Evolutionary conservation across 2,797 vertebrate species (phyloP), one percentile per base, ranked within the genome.

Genomic region (Atherinosoma microstoma): DNA sequence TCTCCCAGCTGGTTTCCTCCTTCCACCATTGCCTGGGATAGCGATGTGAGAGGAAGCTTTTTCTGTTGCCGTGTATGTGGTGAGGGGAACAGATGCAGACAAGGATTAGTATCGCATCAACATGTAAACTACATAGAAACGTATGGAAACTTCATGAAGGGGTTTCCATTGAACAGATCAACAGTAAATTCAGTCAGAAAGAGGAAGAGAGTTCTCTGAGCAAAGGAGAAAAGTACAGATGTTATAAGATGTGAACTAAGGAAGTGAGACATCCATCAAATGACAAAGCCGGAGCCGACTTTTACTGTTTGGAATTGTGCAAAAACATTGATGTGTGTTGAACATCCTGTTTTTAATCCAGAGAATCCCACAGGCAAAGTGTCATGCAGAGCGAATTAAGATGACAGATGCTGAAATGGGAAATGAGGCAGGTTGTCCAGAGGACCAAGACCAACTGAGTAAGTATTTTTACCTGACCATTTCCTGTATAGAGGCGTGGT

Each of bases 1-100:
- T 99, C 98, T 36, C 95, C 96, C 51, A 99, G 88, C 80, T 97
- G 97, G 85, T 82, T 76, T 0, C 96, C 96, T 0, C 97, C 96
- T 76, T 99, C 98, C 72, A 96, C 95, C 96, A 99, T 97, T 1
- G 96, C 96, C 87, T 99, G 98, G 38, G 97, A 97, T 8, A 99
- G 94, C 0, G 95, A 95, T 1, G 97, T 97, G 18, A 99, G 92
- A 10, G 98, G 97, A 35, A 99, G 97, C 68, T 99, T 99, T 92
- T 98, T 99, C 98, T 99, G 68, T 45, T 65, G 86, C 40, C 15
- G 86, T 20, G 30, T 15, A 49, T 27, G 60, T n/a, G 45, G 47
- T 22, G 60, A 67, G 42, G 64, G 24, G 30, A 35, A 80, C 56
- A 82, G 20, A 78, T 3, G 11, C n/a, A 67, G 64, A 76, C 47